A percentile compares a stretch with the other conserved stretches of the same genome.
Evolutionary conservation across 2,888 invertebrate genomes (phyloP).

Genomic region (Drosophila peninsularis): DNA sequence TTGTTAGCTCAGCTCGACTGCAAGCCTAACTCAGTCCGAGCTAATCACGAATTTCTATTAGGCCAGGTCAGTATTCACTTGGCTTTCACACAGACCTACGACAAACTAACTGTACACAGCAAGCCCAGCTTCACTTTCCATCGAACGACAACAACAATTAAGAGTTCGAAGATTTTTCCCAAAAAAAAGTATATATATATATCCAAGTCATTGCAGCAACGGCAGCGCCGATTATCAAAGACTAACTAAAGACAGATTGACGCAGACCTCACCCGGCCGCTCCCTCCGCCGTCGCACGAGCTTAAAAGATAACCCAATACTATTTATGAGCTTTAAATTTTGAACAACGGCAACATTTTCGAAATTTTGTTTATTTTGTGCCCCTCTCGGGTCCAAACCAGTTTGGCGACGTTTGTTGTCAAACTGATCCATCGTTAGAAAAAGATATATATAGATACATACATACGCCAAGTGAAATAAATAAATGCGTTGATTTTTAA

Average conservation of each 20-base stretch:
- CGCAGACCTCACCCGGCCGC: not conserved
- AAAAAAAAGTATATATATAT: not conserved
- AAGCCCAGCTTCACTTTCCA: conserved; percentile 62
- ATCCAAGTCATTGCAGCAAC: conserved; percentile 56
- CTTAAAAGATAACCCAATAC: conserved; percentile 48
- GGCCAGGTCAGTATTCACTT: conserved; percentile 56
- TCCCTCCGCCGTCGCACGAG: not conserved
- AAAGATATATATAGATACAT: not conserved
- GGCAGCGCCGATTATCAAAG: conserved; percentile 50
- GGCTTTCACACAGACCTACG: conserved; percentile 68
- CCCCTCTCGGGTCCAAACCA: conserved; percentile 44
- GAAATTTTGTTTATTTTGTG: conserved; percentile 62
- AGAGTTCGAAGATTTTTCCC: conserved; percentile 47
- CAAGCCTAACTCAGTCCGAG: not conserved
- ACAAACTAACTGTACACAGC: conserved; percentile 67
- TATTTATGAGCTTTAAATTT: conserved; percentile 75
- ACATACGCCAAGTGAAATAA: conserved; percentile 52
- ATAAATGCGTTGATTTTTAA: conserved; percentile 74
- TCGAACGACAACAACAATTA: conserved; percentile 21
- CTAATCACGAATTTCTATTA: conserved; percentile 25
- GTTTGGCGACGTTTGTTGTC: conserved; percentile 73
- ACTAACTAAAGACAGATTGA: conserved; percentile 43
- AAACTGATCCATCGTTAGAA: conserved; percentile 66
- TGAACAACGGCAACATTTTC: conserved; percentile 68
- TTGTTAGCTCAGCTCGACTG: not conserved